Evolutionary conservation across 2,888 invertebrate genomes (phyloP).

Genomic region (Metellina segmentata): DNA sequence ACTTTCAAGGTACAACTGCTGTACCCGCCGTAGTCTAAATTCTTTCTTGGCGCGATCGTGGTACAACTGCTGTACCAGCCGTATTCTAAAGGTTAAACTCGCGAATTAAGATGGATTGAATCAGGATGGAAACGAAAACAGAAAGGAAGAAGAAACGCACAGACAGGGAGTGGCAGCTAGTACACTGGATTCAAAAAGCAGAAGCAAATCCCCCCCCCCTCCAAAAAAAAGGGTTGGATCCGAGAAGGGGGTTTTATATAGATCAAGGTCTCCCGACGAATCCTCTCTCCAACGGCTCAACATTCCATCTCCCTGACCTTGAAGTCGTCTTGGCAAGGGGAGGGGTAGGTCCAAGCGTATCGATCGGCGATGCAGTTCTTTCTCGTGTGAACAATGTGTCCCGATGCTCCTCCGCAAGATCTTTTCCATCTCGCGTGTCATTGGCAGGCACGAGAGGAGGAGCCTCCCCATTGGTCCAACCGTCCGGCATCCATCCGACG

Average conservation of each 20-base stretch:
- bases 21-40: too few species aligned
- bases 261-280: not conserved
- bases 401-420: conserved; percentile 24
- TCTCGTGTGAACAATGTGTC: conserved; percentile 54
- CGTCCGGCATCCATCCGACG: conserved; percentile 9
- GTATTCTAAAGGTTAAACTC: too few species aligned
- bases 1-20: too few species aligned
- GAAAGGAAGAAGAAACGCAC: too few species aligned
- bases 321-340: conserved; percentile 17
- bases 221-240: not conserved
- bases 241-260: not conserved
- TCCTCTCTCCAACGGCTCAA: conserved; percentile 1
- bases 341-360: conserved; percentile 22
- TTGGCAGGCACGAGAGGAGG: conserved; percentile 35
- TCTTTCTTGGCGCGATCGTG: too few species aligned
- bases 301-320: conserved; percentile 37
- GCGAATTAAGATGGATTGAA: too few species aligned
- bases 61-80: too few species aligned
- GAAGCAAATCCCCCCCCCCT: not conserved
- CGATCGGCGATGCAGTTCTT: conserved; percentile 49
- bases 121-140: too few species aligned
- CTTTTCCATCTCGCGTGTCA: conserved; percentile 36
- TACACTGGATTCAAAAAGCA: too few species aligned
- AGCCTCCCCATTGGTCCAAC: conserved; percentile 43
- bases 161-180: too few species aligned